Evolutionary conservation across 2,888 invertebrate species (phyloP).

Genomic region (Keiferia lycopersicella): DNA sequence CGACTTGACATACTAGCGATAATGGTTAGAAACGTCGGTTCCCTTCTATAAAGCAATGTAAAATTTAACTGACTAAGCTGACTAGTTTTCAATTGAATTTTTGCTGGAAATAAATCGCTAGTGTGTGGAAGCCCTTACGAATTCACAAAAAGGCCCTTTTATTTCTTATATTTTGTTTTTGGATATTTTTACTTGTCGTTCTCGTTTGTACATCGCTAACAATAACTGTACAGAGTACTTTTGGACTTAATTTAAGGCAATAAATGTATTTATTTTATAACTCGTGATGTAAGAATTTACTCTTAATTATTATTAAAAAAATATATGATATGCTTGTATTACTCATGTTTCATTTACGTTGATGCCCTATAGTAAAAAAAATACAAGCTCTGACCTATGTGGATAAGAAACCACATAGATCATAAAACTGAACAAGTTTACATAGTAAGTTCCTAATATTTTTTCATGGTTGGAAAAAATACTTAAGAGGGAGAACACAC

Average conservation of each 20-base stretch:
- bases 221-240: constrained; percentile 81
- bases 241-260: constrained; percentile 82
- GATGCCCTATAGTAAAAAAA: too few species aligned
- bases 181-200: constrained; percentile 75
- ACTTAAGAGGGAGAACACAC: too few species aligned
- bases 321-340: constrained; percentile 81
- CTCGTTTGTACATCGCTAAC: constrained; percentile 81
- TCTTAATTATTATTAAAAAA: constrained; percentile 81
- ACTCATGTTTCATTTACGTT: constrained; percentile 58
- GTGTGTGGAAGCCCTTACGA: constrained; percentile 49
- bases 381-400: too few species aligned
- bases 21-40: constrained; percentile 17
- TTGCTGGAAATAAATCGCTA: constrained; percentile 21
- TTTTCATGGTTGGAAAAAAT: too few species aligned
- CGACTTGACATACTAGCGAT: constrained; percentile 22
- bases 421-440: too few species aligned
- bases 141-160: constrained; percentile 69
- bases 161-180: constrained; percentile 60
- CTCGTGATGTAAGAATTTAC: constrained; percentile 82
- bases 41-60: constrained; percentile 17
- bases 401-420: too few species aligned
- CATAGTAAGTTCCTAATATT: too few species aligned
- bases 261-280: constrained; percentile 82
- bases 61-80: constrained; percentile 16
- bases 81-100: background rate